Evolutionary conservation across 2,888 invertebrate species (phyloP).

Genomic region (Tholera decimalis): DNA sequence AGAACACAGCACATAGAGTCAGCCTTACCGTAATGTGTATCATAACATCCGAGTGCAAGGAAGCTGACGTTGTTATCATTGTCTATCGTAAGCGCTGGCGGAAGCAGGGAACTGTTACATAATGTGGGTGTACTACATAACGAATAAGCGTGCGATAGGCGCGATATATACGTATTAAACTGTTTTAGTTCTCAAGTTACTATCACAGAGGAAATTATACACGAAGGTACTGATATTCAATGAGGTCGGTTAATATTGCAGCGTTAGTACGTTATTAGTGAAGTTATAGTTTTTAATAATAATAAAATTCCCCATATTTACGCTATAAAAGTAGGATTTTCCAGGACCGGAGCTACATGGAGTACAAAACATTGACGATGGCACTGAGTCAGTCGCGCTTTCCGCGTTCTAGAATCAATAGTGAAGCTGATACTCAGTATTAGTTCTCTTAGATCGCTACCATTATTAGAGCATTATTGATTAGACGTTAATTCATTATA

Average conservation of each 20-base stretch:
- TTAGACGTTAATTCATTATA: slow-evolving; percentile 37
- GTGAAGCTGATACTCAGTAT: slow-evolving; percentile 70
- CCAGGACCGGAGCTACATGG: slow-evolving; percentile 83
- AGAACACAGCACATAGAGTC: slow-evolving; percentile 39
- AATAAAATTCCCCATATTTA: slow-evolving; percentile 84
- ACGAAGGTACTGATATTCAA: slow-evolving; percentile 24
- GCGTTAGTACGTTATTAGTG: slow-evolving; percentile 52
- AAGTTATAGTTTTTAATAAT: slow-evolving; percentile 43
- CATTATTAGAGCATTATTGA: slow-evolving; percentile 22
- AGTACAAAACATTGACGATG: slow-evolving; percentile 88
- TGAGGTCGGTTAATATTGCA: slow-evolving; percentile 48
- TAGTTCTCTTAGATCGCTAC: slow-evolving; percentile 58
- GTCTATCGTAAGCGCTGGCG: slow-evolving; percentile 53
- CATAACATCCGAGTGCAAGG: slow-evolving; percentile 49
- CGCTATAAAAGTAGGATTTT: slow-evolving; percentile 89
- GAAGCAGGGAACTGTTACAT: slow-evolving; percentile 54
- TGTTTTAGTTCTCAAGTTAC: slow-evolving; percentile 48
- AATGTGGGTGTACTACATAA: slow-evolving; percentile 37
- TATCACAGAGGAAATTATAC: slow-evolving; percentile 33
- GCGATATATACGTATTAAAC: slow-evolving; percentile 44
- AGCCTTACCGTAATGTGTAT: slow-evolving; percentile 43
- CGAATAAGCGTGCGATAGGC: slow-evolving; percentile 54
- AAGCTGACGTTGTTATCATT: slow-evolving; percentile 57
- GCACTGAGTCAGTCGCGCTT: slow-evolving; percentile 82
- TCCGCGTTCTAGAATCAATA: slow-evolving; percentile 84